Percentiles rank a stretch among this genome's conserved stretches.
These are phyloP conservation scores for Halyomorpha halys DNA, from an alignment of 1,140 invertebrate species.

Conservation along the genomic window DNA sequence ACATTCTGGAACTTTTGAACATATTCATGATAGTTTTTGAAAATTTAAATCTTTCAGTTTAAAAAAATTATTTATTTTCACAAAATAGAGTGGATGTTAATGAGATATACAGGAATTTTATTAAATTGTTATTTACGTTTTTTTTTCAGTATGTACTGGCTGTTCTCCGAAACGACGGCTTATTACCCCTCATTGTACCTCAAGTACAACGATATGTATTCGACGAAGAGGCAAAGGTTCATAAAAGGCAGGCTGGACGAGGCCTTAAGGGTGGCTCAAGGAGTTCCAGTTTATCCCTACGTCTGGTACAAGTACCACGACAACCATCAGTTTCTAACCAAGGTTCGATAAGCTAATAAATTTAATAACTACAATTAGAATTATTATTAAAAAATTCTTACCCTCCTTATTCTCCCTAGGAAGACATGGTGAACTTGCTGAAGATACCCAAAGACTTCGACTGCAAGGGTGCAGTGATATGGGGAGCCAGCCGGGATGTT, in stretches of 20 bases:
- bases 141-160: slow-evolving; percentile 50
- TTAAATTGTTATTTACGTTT: too few species aligned
- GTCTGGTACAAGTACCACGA: slow-evolving; percentile 61
- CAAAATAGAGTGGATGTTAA: too few species aligned
- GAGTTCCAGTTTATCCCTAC: slow-evolving; percentile 46
- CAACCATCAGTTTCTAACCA: slow-evolving; percentile 34
- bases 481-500: slow-evolving; percentile 61
- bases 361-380: too few species aligned
- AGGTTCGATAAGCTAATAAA: slow-evolving; percentile 28
- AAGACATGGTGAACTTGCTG: slow-evolving; percentile 45
- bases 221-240: slow-evolving; percentile 41
- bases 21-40: too few species aligned
- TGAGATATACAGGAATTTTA: too few species aligned
- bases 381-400: too few species aligned
- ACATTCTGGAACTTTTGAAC: too few species aligned
- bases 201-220: slow-evolving; percentile 36
- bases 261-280: slow-evolving; percentile 42
- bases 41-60: too few species aligned
- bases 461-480: slow-evolving; percentile 53
- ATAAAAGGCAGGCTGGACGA: slow-evolving; percentile 52
- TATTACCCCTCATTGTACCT: slow-evolving; percentile 60
- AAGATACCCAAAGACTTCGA: slow-evolving; percentile 42
- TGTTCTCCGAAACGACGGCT: slow-evolving; percentile 48
- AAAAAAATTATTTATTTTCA: too few species aligned
- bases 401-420: too few species aligned